Conservation (phyloP, 2,797 vertebrate species). For the Centropyge bicolor region DNA sequence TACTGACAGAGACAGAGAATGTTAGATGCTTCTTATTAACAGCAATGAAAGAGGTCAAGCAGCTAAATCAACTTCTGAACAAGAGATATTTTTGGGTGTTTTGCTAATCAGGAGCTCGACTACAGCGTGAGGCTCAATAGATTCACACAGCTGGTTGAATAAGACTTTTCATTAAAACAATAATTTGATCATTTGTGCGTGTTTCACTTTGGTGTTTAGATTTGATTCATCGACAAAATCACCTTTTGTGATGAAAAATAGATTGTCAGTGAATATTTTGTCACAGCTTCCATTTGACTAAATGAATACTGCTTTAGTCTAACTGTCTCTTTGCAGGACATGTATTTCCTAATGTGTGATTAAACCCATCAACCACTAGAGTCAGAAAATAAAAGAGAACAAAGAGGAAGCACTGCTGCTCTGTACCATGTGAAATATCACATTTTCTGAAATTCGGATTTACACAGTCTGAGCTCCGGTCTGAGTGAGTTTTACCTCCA, state of each 20-base stretch:
- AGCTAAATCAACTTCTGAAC: neutral
- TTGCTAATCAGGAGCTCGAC: neutral
- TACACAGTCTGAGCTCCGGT: constrained; percentile 47
- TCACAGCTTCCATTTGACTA: neutral
- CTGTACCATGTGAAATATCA: constrained; percentile 38
- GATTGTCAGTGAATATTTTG: neutral
- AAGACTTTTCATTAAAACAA: neutral
- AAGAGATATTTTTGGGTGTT: neutral
- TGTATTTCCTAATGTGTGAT: constrained; percentile 11
- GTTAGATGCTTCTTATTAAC: neutral
- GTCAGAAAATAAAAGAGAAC: constrained; percentile 36
- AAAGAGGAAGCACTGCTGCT: constrained; percentile 30
- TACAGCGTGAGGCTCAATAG: neutral
- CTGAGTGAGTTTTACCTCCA: constrained; percentile 66
- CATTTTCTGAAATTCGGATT: constrained; percentile 54
- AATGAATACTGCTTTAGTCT: constrained; percentile 1
- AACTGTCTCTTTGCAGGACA: constrained; percentile 13
- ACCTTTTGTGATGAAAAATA: neutral
- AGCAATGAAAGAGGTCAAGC: neutral
- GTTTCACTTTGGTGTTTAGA: neutral
- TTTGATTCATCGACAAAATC: neutral
- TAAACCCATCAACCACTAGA: constrained; percentile 29
- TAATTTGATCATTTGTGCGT: neutral
- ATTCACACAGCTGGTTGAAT: neutral
- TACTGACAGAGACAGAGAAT: neutral